phyloP scores from a whole-genome alignment of 2,888 invertebrate species.

The Synergus itoensis region DNA sequence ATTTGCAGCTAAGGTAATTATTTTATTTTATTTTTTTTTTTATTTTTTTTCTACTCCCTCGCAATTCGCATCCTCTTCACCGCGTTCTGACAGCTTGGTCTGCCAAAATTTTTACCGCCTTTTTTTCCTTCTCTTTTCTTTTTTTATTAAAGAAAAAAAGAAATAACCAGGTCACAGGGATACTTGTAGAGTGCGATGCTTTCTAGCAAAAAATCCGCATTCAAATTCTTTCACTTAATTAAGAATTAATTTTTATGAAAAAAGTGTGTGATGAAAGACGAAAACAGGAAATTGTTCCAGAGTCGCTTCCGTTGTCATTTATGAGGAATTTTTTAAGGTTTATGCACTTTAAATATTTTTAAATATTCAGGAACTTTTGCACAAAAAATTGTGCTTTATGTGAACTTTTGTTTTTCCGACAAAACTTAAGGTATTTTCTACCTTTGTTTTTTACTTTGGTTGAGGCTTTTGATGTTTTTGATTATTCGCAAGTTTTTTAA shows the following conservation, averaged over 20 bases:
- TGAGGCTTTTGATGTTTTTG: not conserved
- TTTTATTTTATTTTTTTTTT: constrained; percentile 5
- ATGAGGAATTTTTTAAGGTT: not conserved
- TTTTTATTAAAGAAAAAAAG: not conserved
- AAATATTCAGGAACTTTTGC: not conserved
- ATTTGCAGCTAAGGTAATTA: constrained; percentile 9
- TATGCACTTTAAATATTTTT: not conserved
- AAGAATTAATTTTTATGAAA: not conserved
- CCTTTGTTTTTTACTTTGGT: too few species aligned
- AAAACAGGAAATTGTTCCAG: constrained; percentile 25
- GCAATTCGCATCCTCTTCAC: not conserved
- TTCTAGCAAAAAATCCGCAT: not conserved
- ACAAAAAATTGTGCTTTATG: too few species aligned
- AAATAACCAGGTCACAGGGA: not conserved
- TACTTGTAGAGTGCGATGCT: not conserved
- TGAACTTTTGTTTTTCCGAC: too few species aligned
- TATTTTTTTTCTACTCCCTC: constrained; percentile 11
- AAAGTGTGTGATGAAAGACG: not conserved
- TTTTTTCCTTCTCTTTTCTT: constrained; percentile 3
- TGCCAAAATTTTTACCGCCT: constrained; percentile 31
- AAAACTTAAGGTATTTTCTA: too few species aligned
- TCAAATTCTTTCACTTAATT: not conserved
- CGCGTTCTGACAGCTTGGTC: constrained; percentile 19
- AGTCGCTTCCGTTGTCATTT: constrained; percentile 14
- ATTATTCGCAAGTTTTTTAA: not conserved